Percentiles rank a stretch among this genome's conserved stretches.
Evolutionary conservation across 2,888 invertebrate genomes (phyloP).

Genomic region (Autographa pulchrina): DNA sequence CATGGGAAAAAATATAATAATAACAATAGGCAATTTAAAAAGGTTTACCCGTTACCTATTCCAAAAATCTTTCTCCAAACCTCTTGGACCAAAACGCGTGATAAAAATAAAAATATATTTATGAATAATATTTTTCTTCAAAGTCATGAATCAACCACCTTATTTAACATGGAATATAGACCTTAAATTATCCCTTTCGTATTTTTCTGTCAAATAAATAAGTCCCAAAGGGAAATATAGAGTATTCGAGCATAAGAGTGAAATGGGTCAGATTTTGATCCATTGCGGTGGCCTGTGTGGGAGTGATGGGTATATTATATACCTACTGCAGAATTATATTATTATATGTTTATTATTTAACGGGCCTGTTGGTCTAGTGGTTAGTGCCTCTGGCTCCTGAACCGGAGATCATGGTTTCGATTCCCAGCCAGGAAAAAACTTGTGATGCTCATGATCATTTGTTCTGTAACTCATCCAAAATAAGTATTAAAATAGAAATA

Average conservation of each 20-base stretch:
- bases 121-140: not conserved
- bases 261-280: slow-evolving; percentile 5
- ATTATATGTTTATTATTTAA: no score
- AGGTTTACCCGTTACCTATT: not conserved
- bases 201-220: slow-evolving; percentile 6
- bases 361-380: no score
- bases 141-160: not conserved
- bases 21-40: not conserved
- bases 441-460: no score
- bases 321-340: not conserved
- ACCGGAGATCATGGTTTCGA: no score
- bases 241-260: not conserved
- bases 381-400: no score
- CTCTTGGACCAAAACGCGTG: not conserved
- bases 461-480: no score
- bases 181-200: not conserved
- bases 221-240: not conserved
- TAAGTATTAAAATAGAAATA: no score
- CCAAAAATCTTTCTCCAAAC: not conserved
- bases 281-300: not conserved
- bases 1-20: not conserved
- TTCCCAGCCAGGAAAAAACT: no score
- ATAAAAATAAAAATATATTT: not conserved
- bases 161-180: not conserved
- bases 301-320: not conserved